phyloP scores from a whole-genome alignment of 2,888 invertebrate genomes.

The Sarcophaga variegata region DNA sequence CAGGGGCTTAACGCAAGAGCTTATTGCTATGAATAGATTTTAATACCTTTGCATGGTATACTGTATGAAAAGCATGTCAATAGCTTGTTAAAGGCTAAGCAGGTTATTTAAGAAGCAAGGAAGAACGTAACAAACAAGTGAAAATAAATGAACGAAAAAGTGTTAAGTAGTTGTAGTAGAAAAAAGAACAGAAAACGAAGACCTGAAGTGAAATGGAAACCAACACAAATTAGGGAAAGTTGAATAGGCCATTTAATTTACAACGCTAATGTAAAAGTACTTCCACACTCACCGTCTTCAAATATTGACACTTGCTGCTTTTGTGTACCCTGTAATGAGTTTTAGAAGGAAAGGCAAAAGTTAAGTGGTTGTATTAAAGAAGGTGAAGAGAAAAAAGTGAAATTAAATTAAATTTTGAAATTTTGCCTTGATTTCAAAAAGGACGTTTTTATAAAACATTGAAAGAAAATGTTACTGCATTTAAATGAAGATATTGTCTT shows the following conservation, averaged over 20 bases:
- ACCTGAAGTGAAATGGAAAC: background rate
- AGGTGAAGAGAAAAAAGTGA: background rate
- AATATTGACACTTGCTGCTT: constrained; percentile 21
- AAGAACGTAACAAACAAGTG: background rate
- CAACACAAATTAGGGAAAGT: constrained; percentile 1
- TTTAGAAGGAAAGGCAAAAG: background rate
- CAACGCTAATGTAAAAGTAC: background rate
- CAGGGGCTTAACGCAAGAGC: background rate
- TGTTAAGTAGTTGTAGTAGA: background rate
- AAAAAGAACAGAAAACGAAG: background rate
- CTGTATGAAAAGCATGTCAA: background rate
- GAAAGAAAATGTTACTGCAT: too few relatives aligned
- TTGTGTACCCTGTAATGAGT: background rate
- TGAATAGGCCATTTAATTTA: background rate
- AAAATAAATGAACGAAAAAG: background rate
- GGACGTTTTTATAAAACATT: too few relatives aligned
- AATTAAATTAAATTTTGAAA: background rate
- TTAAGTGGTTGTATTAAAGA: background rate
- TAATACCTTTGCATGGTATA: background rate
- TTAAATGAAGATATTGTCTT: too few relatives aligned
- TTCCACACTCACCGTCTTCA: background rate
- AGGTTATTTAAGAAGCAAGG: background rate
- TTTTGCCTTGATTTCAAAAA: too few relatives aligned
- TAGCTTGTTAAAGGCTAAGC: constrained; percentile 23
- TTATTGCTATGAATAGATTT: background rate